A percentile compares a stretch with the other conserved stretches of the same genome.
These are phyloP conservation scores for Aix galericulata DNA, from an alignment of 2,113 vertebrate species.

Conservation along the genomic window DNA sequence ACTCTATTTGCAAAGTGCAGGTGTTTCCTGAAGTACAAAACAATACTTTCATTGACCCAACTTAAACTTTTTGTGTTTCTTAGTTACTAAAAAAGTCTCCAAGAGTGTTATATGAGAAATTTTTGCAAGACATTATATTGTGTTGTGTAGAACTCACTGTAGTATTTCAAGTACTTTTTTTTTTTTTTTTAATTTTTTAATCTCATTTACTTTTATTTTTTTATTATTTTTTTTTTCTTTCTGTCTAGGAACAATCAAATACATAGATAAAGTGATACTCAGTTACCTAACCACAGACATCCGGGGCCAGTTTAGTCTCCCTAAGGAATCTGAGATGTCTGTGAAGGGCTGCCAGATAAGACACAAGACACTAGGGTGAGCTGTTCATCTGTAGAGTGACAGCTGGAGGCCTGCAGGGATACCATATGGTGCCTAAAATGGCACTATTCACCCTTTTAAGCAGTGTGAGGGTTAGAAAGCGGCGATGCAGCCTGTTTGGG, in stretches of 20 bases:
- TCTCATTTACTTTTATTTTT: background rate
- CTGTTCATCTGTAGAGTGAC: conserved; percentile 50
- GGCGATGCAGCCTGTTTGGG: background rate
- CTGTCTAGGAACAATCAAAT: background rate
- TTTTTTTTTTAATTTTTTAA: background rate
- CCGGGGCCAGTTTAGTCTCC: background rate
- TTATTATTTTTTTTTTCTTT: background rate
- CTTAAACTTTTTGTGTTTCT: background rate
- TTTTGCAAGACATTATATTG: background rate
- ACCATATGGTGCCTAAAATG: conserved; percentile 63
- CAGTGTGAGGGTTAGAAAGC: background rate
- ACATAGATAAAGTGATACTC: background rate
- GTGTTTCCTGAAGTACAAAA: background rate
- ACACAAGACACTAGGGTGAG: conserved; percentile 49
- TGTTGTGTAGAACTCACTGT: background rate
- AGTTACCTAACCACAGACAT: conserved; percentile 2
- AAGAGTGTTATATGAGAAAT: background rate
- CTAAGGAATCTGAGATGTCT: conserved; percentile 16
- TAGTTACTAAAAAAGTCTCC: background rate
- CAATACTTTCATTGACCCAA: background rate
- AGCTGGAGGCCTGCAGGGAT: conserved; percentile 57
- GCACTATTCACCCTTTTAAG: conserved; percentile 38
- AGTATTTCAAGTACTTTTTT: background rate
- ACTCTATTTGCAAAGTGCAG: background rate
- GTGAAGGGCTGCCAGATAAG: background rate